A percentile compares a stretch with the other conserved stretches of the same genome.
These are phyloP conservation scores for Coreius guichenoti DNA, from an alignment of 2,797 vertebrate genomes.

Conservation along the genomic window DNA sequence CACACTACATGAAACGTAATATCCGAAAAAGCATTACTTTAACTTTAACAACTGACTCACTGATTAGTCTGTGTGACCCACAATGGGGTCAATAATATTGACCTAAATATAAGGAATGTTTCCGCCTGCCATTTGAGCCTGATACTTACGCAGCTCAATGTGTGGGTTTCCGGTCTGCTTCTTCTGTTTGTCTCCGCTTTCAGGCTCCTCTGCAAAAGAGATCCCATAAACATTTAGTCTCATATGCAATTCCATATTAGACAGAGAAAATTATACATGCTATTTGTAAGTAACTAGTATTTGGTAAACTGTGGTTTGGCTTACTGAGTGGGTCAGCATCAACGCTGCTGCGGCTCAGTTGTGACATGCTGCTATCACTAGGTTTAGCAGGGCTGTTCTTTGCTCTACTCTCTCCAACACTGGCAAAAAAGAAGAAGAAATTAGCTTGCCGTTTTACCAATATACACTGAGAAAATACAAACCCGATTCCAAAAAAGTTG, in stretches of 20 bases:
- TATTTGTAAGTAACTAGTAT: neutral
- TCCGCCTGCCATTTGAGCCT: neutral
- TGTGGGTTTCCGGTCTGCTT: constrained; percentile 93
- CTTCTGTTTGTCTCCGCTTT: constrained; percentile 89
- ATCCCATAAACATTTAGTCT: neutral
- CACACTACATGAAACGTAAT: neutral
- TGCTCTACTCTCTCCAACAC: constrained; percentile 82
- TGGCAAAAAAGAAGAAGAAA: constrained; percentile 58
- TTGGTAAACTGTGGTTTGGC: neutral
- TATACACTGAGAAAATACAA: neutral
- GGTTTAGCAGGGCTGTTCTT: constrained; percentile 89
- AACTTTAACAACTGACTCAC: neutral
- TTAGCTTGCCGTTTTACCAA: neutral
- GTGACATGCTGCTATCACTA: constrained; percentile 78
- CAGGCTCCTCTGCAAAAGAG: constrained; percentile 84
- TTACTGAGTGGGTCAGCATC: constrained; percentile 86
- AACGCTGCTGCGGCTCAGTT: constrained; percentile 72
- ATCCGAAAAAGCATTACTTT: neutral
- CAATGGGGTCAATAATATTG: neutral
- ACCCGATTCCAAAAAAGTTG: no score
- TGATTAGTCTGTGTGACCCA: neutral
- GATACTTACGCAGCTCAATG: constrained; percentile 92
- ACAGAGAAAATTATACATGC: neutral
- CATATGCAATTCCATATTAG: neutral
- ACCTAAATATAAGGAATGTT: neutral